Evolutionary conservation across 2,797 vertebrate species (phyloP), one percentile per base, ranked within the genome.

Genomic region (Lacerta agilis): DNA sequence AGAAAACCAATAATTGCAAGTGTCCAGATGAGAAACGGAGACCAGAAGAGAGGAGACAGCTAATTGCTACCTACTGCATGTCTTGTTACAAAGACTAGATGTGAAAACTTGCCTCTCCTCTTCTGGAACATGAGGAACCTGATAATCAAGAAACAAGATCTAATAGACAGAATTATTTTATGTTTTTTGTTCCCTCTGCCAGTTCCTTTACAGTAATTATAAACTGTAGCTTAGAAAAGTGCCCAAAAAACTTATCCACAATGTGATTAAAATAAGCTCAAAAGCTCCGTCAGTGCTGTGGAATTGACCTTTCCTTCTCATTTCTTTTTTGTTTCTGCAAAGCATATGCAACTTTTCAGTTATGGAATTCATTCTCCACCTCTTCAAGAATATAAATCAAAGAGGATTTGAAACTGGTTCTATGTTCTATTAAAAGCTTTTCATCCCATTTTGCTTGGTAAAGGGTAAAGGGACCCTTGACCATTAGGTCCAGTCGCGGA

Each of bases 1-100:
- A 83, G 75, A 90, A 86, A 87, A 79, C 69, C 45, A 82, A 79
- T 83, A 73, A 33, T 76, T 61, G 82, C 23, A 71, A 45, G 72
- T 76, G 25, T 58, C 58, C 33, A 61, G 77, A 82, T 36, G 49
- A 72, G 73, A 33, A 66, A 87, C 8, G 25, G 43, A 23, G 87
- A 55, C 11, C 76, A 36, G 82, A 45, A 25, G 27, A 66, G 1
- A 49, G 79, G 8, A 64, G 49, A 45, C 43, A 45, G 29, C 20
- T 82, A 82, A 82, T 1, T 25, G 8, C 79, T 87, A 38, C 5
- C 86, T 64, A 77, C 33, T 20, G 79, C 61, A 27, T 8, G 1
- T 0, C 64, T 72, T 27, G 25, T 69, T 73, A 33, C 5, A 11
- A 89, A 87, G 25, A 36, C 33, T 87, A 20, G 36, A 49, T 4